Percentiles rank a stretch among this genome's conserved stretches.
phyloP scores from a whole-genome alignment of 2,888 invertebrate genomes.

The Eupithecia subumbrata region DNA sequence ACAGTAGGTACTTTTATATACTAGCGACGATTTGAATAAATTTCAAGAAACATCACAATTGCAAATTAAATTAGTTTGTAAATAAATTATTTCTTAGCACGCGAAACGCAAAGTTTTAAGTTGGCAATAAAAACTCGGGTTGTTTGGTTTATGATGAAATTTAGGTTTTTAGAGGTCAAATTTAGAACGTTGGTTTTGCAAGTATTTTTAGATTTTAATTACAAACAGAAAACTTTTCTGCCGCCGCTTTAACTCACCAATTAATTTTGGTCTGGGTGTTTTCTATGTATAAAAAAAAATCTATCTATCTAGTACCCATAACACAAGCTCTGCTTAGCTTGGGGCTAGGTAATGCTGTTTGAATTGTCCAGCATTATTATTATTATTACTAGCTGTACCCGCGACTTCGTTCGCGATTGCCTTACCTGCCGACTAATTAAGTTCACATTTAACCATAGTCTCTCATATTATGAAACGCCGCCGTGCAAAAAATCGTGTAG shows the following conservation, averaged over 20 bases:
- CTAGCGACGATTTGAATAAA: slow-evolving; percentile 9
- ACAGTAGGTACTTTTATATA: neutral
- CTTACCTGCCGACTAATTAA: too few relatives aligned
- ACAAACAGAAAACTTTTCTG: neutral
- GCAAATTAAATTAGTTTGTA: neutral
- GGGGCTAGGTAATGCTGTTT: too few relatives aligned
- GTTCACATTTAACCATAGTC: too few relatives aligned
- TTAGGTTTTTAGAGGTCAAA: neutral
- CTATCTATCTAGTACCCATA: too few relatives aligned
- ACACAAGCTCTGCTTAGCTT: too few relatives aligned
- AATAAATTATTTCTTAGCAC: neutral
- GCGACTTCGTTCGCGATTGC: too few relatives aligned
- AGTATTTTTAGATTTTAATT: neutral
- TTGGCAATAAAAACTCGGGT: neutral
- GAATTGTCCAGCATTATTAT: too few relatives aligned
- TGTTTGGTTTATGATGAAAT: neutral
- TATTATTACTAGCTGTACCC: too few relatives aligned
- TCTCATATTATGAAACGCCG: too few relatives aligned
- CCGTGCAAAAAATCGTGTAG: too few relatives aligned
- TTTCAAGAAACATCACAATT: slow-evolving; percentile 4
- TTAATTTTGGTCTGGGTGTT: too few relatives aligned
- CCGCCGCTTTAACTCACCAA: neutral
- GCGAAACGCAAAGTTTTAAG: neutral
- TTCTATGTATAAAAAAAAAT: too few relatives aligned
- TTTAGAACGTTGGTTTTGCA: neutral